Evolutionary conservation across 2,888 invertebrate species (phyloP).

Genomic region (Tineola bisselliella): DNA sequence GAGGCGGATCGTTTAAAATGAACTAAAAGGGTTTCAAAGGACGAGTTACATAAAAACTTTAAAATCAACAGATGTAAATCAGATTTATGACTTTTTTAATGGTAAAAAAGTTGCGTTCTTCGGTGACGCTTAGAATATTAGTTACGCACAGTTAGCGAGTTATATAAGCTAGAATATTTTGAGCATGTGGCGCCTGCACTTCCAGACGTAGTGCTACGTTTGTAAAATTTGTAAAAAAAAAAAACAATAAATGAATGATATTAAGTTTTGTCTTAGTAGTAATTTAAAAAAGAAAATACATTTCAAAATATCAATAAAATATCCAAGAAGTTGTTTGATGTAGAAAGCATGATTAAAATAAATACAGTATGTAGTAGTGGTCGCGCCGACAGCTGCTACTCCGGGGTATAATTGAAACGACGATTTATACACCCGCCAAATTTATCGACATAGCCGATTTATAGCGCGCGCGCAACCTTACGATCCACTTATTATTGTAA

Average conservation of each 20-base stretch:
- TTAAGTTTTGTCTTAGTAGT: too few relatives aligned
- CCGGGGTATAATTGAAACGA: constrained; percentile 59
- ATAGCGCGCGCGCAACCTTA: constrained; percentile 34
- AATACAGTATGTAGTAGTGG: constrained; percentile 45
- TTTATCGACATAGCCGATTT: constrained; percentile 59
- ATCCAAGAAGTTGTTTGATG: constrained; percentile 30
- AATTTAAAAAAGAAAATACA: neutral
- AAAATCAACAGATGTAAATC: constrained; percentile 15
- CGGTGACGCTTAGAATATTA: constrained; percentile 42
- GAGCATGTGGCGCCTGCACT: constrained; percentile 35
- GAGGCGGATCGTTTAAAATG: constrained; percentile 6
- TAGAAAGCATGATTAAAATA: constrained; percentile 56
- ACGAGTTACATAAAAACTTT: constrained; percentile 1
- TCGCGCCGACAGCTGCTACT: constrained; percentile 55
- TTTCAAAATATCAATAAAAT: constrained; percentile 40
- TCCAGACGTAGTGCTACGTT: neutral
- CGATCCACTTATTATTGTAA: constrained; percentile 26
- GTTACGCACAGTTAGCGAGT: constrained; percentile 55
- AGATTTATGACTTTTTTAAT: constrained; percentile 33
- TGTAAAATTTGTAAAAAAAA: neutral
- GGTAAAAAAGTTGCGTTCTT: constrained; percentile 34
- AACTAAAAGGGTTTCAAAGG: constrained; percentile 7
- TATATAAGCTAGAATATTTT: constrained; percentile 29
- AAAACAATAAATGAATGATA: neutral
- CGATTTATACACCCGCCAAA: constrained; percentile 62